phyloP scores from a whole-genome alignment of 1,140 invertebrate genomes.

The Ladona fulva region DNA sequence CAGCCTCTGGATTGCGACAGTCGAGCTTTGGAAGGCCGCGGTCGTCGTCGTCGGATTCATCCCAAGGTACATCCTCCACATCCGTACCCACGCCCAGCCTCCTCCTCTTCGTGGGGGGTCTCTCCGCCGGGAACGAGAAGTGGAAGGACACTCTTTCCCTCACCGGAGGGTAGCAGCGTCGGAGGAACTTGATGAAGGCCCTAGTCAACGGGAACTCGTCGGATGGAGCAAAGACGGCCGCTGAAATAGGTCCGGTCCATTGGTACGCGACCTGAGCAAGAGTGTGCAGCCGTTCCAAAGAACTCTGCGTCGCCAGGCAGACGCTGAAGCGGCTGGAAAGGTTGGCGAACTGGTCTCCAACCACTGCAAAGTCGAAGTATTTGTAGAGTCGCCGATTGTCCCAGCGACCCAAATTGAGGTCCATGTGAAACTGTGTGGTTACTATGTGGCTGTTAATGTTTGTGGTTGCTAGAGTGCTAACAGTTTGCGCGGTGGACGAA shows the following conservation, averaged over 20 bases:
- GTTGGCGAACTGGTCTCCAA: slow-evolving; percentile 50
- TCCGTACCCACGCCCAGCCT: background rate
- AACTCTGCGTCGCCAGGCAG: slow-evolving; percentile 74
- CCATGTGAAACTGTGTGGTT: slow-evolving; percentile 31
- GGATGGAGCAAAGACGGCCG: slow-evolving; percentile 70
- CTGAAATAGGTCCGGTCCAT: slow-evolving; percentile 79
- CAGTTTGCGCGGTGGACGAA: background rate
- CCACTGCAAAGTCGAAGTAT: slow-evolving; percentile 60
- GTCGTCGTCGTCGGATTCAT: background rate
- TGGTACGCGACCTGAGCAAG: slow-evolving; percentile 64
- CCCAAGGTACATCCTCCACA: background rate
- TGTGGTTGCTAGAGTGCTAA: background rate
- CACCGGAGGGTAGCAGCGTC: slow-evolving; percentile 63
- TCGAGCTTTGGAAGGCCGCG: slow-evolving; percentile 39
- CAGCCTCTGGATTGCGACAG: slow-evolving; percentile 54
- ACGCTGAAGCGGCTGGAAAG: slow-evolving; percentile 49
- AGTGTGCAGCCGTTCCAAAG: slow-evolving; percentile 67
- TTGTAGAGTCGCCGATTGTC: slow-evolving; percentile 57
- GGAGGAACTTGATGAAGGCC: slow-evolving; percentile 59
- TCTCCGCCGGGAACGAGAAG: slow-evolving; percentile 49
- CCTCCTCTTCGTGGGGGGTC: slow-evolving; percentile 28
- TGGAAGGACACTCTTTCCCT: slow-evolving; percentile 57
- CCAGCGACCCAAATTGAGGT: slow-evolving; percentile 59
- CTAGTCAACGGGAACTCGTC: slow-evolving; percentile 52
- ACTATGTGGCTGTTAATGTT: background rate